Evolutionary conservation across 64 coral and sea anemone species (phyloP).

Genomic region (Montipora capricornis): DNA sequence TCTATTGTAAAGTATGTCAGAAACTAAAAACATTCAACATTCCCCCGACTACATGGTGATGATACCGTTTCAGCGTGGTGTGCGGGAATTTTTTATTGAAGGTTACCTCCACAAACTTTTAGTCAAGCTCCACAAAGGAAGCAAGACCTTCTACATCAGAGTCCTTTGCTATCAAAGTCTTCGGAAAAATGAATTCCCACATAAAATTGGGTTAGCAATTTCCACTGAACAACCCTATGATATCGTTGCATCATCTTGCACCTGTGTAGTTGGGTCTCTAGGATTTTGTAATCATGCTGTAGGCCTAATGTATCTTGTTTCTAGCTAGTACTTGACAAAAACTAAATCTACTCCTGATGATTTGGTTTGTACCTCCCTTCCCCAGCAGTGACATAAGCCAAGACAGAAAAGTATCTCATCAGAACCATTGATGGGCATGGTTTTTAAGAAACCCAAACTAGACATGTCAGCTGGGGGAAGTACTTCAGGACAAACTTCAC

Average conservation of each 20-base stretch:
- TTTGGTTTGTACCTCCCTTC: slow-evolving; percentile 59
- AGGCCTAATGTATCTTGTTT: slow-evolving; percentile 57
- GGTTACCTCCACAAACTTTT: background rate
- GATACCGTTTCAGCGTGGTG: slow-evolving; percentile 54
- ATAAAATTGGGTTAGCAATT: slow-evolving; percentile 45
- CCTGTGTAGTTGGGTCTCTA: slow-evolving; percentile 47
- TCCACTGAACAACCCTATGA: slow-evolving; percentile 46
- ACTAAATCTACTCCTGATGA: slow-evolving; percentile 57
- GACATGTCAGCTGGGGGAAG: background rate
- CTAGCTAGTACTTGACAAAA: slow-evolving; percentile 38
- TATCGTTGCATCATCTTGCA: background rate
- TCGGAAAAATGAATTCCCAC: slow-evolving; percentile 46
- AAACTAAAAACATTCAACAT: background rate
- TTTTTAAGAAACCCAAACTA: slow-evolving; percentile 50
- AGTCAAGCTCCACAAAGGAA: slow-evolving; percentile 50
- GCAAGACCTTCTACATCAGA: background rate
- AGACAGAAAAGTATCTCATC: slow-evolving; percentile 33
- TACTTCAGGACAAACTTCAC: background rate
- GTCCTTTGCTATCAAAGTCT: slow-evolving; percentile 45
- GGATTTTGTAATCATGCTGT: slow-evolving; percentile 61
- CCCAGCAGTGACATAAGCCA: slow-evolving; percentile 46
- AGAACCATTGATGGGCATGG: slow-evolving; percentile 39
- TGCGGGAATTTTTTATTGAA: slow-evolving; percentile 33
- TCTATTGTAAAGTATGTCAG: too few species aligned
- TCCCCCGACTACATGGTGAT: slow-evolving; percentile 49